These are phyloP conservation scores for Corbicula japonica DNA, from an alignment of 2,888 invertebrate species.

Conservation along the genomic window DNA sequence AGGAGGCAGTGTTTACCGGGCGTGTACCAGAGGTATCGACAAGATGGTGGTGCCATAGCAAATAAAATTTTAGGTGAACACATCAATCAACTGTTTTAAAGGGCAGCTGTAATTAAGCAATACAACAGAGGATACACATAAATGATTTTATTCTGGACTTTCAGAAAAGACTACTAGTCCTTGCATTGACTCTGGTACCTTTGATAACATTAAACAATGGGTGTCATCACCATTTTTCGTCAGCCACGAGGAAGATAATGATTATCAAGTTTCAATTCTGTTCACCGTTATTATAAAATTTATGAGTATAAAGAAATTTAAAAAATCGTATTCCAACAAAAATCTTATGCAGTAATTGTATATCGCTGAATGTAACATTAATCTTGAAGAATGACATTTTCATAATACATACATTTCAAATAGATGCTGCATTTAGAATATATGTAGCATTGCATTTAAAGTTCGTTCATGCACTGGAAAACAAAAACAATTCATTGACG, in stretches of 20 bases:
- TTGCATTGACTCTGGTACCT: neutral
- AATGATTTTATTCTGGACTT: too few species aligned
- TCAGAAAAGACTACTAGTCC: too few species aligned
- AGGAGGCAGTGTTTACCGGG: too few species aligned
- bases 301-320: too few species aligned
- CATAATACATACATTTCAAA: neutral
- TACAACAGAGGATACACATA: too few species aligned
- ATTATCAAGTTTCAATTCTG: neutral
- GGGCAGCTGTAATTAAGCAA: too few species aligned
- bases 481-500: neutral
- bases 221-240: conserved; percentile 2
- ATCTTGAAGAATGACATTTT: neutral
- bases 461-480: neutral
- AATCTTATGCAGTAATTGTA: neutral
- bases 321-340: neutral
- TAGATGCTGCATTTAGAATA: neutral
- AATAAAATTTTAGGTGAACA: too few species aligned
- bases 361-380: neutral
- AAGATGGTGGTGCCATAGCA: too few species aligned
- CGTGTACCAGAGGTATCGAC: too few species aligned
- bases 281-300: too few species aligned
- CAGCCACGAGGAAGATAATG: neutral
- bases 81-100: too few species aligned
- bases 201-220: neutral
- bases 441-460: neutral